phyloP scores from a whole-genome alignment of 2,113 vertebrate genomes.

The Pteropus alecto region DNA sequence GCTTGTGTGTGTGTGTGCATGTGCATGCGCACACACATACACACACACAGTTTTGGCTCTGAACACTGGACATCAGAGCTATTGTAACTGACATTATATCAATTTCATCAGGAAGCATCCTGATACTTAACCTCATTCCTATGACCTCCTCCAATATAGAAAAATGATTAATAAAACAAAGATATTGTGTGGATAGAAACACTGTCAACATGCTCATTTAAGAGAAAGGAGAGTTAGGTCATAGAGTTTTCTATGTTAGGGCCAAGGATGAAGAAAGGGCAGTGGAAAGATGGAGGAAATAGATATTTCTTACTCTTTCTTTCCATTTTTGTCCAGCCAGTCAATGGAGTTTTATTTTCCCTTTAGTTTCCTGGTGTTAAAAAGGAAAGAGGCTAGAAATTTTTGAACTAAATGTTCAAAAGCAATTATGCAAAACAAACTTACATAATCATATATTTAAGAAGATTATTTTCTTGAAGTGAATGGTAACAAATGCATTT shows the following conservation, averaged over 20 bases:
- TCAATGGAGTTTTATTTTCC: background rate
- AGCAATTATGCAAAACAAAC: background rate
- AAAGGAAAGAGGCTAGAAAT: background rate
- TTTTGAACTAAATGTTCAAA: background rate
- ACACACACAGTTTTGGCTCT: background rate
- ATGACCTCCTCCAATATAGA: background rate
- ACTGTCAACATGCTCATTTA: background rate
- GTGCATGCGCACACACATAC: too few relatives aligned
- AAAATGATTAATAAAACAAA: background rate
- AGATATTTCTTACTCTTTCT: background rate
- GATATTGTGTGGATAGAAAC: background rate
- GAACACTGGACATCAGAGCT: background rate
- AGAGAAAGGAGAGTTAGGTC: background rate
- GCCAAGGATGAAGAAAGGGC: background rate
- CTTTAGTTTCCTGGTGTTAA: background rate
- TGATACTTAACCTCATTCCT: background rate
- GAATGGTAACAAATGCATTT: background rate
- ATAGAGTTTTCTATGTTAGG: background rate
- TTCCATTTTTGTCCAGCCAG: background rate
- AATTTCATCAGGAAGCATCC: background rate
- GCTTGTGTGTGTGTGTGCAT: background rate
- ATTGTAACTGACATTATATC: background rate
- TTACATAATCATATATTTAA: background rate
- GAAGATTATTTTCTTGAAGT: background rate
- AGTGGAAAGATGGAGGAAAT: background rate